Evolutionary conservation across 1,140 invertebrate species (phyloP), one percentile per base, ranked within the genome.

Genomic region (Eufriesea mexicana): DNA sequence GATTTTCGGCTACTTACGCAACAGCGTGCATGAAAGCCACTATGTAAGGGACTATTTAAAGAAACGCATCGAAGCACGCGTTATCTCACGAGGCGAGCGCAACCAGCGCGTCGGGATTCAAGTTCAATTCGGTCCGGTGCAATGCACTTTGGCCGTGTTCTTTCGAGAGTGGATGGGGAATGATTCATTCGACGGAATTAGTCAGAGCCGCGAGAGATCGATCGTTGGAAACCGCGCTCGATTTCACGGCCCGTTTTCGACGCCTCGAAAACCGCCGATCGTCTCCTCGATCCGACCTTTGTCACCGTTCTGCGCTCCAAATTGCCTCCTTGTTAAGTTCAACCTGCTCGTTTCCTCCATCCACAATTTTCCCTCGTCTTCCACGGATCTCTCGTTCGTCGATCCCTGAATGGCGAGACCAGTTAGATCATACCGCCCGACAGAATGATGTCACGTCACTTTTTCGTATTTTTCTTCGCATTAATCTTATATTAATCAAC

Each of bases 81-180:
- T 78, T 78, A 78, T 78, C 76, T 78, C 64, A 66, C 54, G 35
- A 45, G 35, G 23, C 74, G 28, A 35, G 57, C 42, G 59, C 71
- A 45, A 45, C 28, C 54, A 47, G 23, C 71, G 72, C 45, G 28
- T 20, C 54, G 45, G 67, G 67, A 79, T 79, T 79, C 68, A 79
- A 79, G 77, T 79, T 79, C 77, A 79, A 79, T 79, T 79, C 54
- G 77, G 28, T 71, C 28, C 66, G 77, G 77, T 79, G 77, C 77
- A 70, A 79, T 71, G 77, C 77, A 70, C 77, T 79, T 79, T 79
- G 77, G 77, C 77, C 77, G 77, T 79, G 77, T 79, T 79, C 77
- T 71, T 71, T 59, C 77, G 51, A 70, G 77, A 79, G 66, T 57
- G 54, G 70, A 73, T 70, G 45, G 35, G 35, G 45, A 79, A 64